phyloP scores from a whole-genome alignment of 2,888 invertebrate species.

The Ornithoptera alexandrae region DNA sequence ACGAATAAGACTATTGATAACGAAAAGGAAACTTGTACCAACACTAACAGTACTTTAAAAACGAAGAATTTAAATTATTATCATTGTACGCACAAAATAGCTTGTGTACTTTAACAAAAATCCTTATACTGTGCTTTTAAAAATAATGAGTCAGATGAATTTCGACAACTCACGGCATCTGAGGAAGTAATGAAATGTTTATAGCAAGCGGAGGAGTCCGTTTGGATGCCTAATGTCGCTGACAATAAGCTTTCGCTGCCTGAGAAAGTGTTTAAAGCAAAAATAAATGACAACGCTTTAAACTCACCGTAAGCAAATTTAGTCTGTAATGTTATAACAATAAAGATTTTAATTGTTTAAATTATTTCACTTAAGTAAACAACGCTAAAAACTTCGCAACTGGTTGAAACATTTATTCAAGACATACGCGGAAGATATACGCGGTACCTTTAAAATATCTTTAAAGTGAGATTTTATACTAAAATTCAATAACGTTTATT shows the following conservation, averaged over 20 bases:
- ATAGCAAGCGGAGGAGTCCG: conserved; percentile 6
- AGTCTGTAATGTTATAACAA: neutral
- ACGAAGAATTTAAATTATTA: neutral
- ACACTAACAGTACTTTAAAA: neutral
- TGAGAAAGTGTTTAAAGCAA: conserved; percentile 28
- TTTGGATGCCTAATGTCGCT: conserved; percentile 29
- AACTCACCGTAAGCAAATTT: conserved; percentile 5
- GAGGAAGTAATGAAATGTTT: conserved; percentile 14
- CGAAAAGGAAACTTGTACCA: too few species aligned
- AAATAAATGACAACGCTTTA: conserved; percentile 14
- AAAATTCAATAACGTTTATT: neutral
- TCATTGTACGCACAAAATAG: neutral
- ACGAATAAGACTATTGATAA: neutral
- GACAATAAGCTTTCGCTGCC: conserved; percentile 27
- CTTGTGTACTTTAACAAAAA: neutral
- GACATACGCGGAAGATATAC: too few species aligned
- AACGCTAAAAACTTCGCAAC: too few species aligned
- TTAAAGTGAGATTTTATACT: neutral
- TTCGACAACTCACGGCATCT: conserved; percentile 9
- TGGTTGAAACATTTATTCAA: too few species aligned
- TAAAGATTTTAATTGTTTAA: conserved; percentile 11
- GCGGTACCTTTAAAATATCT: neutral
- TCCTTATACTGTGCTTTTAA: conserved; percentile 3
- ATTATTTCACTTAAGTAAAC: neutral
- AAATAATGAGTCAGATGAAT: conserved; percentile 6